Evolutionary conservation across 1,140 invertebrate species (phyloP), one percentile per base, ranked within the genome.

Genomic region (Microvelia longipes): DNA sequence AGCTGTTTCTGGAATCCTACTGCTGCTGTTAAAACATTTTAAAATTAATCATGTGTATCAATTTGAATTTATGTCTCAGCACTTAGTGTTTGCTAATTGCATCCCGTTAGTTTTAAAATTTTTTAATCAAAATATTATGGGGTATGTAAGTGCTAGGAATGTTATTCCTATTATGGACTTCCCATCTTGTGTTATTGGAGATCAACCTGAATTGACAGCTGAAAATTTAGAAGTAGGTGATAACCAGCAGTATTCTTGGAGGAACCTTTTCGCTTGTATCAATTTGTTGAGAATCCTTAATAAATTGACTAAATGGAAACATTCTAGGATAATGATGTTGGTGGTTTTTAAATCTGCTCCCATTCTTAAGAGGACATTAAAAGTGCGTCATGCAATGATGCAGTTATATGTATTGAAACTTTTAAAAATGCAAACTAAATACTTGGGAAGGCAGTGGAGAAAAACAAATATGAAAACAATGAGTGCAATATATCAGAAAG

Each of bases 381-480:
- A 97, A 85, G 91, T 96, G 0, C 85, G 92, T 68, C 94, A 99
- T 81, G 93, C 95, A 1, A 92, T 99, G 87, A 94, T 98, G 86
- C 98, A 99, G 81, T 83, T 99, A 68, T 99, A 99, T 80, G 93
- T 98, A 2, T 83, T 99, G 62, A 99, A 99, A 80, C 81, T 99
- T 30, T 80, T 99, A 0, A 99, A 99, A 83, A 98, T 99, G 94
- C 98, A 99, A 84, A 98, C 96, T 0, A 98, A 98, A 79, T 99
- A 98, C 82, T 86, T 99, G 71, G 98, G 98, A 0, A 82, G 98
- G 26, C 97, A 99, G 77, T 99, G 98, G 98, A 85, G 98, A 2
- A 99, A 98, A 81, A 92, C 92, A 0, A 99, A 99, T 79, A 99
- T 99, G 96, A 98, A 98, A 79, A 98, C 95, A 0, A 96, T 99